Conservation (phyloP, 2,888 invertebrate genomes). For the Blomia tropicalis region DNA sequence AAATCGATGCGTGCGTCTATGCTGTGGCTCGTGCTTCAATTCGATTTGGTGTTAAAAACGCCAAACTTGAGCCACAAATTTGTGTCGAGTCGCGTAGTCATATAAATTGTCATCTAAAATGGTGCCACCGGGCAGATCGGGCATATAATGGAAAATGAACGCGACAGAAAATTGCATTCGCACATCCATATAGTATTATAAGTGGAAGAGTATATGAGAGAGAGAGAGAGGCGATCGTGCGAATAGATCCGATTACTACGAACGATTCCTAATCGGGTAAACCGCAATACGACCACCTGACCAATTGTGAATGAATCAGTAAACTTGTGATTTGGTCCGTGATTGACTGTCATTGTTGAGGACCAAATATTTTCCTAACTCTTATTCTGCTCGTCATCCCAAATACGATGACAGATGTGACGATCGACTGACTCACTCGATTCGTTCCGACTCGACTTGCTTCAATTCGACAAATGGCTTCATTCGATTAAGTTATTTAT, state of each 20-base stretch:
- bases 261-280: background rate
- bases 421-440: background rate
- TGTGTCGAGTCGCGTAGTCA: too few relatives aligned
- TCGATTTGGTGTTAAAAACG: too few relatives aligned
- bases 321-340: background rate
- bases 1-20: too few relatives aligned
- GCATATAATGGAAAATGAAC: too few relatives aligned
- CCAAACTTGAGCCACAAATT: too few relatives aligned
- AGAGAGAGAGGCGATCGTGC: background rate
- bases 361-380: too few relatives aligned
- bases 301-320: background rate
- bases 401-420: constrained; percentile 9
- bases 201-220: too few relatives aligned
- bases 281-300: constrained; percentile 5
- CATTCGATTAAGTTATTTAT: constrained; percentile 15
- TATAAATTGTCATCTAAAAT: too few relatives aligned
- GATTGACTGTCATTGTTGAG: background rate
- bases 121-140: too few relatives aligned
- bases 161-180: too few relatives aligned
- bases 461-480: background rate
- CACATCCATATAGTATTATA: too few relatives aligned
- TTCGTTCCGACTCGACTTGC: background rate
- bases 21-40: too few relatives aligned
- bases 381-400: background rate
- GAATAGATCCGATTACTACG: constrained; percentile 10